Evolutionary conservation across 2,113 vertebrate genomes (phyloP), one percentile per base, ranked within the genome.

Genomic region (Istiophorus platypterus): DNA sequence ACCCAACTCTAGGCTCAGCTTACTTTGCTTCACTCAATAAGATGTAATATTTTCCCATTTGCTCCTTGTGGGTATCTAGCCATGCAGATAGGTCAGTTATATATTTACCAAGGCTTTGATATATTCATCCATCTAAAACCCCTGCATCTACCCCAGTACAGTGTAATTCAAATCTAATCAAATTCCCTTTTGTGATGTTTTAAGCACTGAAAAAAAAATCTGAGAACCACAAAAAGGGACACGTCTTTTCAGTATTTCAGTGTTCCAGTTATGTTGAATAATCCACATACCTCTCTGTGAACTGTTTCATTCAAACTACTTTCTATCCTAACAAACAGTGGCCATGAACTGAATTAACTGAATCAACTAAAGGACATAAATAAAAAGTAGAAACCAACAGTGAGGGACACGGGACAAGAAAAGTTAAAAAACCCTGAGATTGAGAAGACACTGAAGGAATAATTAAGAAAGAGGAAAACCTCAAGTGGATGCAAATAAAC

Each of bases 271-370:
- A 69, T 51, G 39, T 47, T 27, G 39, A n/a, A 69, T 76, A 65
- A 84, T 87, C 62, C 51, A n/a, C 39, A 75, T 54, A 64, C 70
- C 58, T 70, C 14, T 42, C 27, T 7, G 37, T 80, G 68, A 82
- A 65, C 39, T 34, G 22, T 45, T 64, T 72, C 11, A 45, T 51
- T 77, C 52, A 31, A 57, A 57, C 24, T 17, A 2, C 39, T 58
- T 67, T 79, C 31, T 59, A 24, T 42, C 24, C 5, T 77, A 80
- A 65, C 26, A 82, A 69, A 65, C 17, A 41, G 7, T 66, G 37
- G 14, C 26, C 79, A 18, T 68, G 52, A 82, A 39, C 52, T 34
- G 24, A 65, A n/a, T 24, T 27, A 14, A 26, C 45, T 13, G 52
- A 78, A 47, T 69, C 58, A 62, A 13, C 22, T 2, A 2, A 17